Percentiles rank a stretch among this genome's conserved stretches.
Evolutionary conservation across 2,888 invertebrate genomes (phyloP).

Genomic region (Lordiphosa andalusiaca): DNA sequence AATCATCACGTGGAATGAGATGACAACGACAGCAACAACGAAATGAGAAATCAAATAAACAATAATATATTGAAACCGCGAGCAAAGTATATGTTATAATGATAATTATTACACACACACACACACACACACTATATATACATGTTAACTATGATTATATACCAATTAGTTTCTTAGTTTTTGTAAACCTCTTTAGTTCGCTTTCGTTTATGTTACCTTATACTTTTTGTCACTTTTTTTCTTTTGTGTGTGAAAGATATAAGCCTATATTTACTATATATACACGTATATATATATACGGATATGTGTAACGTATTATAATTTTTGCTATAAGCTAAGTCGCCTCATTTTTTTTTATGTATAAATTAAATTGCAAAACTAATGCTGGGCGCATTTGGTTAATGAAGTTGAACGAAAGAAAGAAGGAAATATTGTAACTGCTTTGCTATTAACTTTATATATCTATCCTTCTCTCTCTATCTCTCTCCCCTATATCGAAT

Average conservation of each 20-base stretch:
- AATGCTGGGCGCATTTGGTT: constrained; percentile 14
- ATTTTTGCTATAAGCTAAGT: constrained; percentile 67
- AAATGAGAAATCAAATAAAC: constrained; percentile 23
- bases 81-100: constrained; percentile 62
- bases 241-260: constrained; percentile 41
- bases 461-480: constrained; percentile 10
- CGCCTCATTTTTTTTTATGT: too few species aligned
- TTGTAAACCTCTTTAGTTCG: constrained; percentile 32
- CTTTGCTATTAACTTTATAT: constrained; percentile 42
- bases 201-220: constrained; percentile 27
- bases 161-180: constrained; percentile 46
- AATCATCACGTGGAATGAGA: constrained; percentile 42
- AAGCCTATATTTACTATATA: constrained; percentile 17
- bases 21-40: constrained; percentile 24
- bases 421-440: constrained; percentile 51
- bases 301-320: constrained; percentile 67
- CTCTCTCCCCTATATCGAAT: constrained; percentile 45
- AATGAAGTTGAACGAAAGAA: background rate
- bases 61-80: constrained; percentile 25
- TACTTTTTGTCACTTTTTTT: constrained; percentile 33
- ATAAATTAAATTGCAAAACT: constrained; percentile 42
- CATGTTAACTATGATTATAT: constrained; percentile 1
- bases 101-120: constrained; percentile 58
- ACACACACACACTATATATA: constrained; percentile 22
- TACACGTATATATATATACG: constrained; percentile 6